These are phyloP conservation scores for Bombus soroeensis DNA, from an alignment of 1,140 invertebrate genomes.

Conservation along the genomic window DNA sequence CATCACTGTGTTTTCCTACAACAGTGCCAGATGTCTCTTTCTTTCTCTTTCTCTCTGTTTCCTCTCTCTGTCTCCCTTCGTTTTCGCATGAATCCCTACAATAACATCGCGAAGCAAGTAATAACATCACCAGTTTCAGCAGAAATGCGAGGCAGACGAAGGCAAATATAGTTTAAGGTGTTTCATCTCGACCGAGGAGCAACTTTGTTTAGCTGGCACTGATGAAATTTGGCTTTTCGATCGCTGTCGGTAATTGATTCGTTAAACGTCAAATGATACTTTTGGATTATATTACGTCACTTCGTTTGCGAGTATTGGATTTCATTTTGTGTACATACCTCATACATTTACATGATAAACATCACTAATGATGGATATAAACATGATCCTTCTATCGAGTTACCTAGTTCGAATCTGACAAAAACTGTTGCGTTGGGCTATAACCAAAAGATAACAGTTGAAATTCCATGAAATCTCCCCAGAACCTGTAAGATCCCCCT, in stretches of 20 bases:
- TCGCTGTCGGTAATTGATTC: neutral
- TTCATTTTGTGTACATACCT: neutral
- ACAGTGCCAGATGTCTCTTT: neutral
- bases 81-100: constrained; percentile 1
- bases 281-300: neutral
- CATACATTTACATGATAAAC: neutral
- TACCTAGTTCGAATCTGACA: too few species aligned
- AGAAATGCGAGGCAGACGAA: neutral
- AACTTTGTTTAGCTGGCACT: neutral
- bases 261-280: neutral
- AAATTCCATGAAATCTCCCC: too few species aligned
- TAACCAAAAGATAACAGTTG: too few species aligned
- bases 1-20: neutral
- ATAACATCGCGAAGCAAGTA: constrained; percentile 34
- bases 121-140: constrained; percentile 7
- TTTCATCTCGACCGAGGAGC: neutral
- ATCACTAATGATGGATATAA: too few species aligned
- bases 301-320: neutral
- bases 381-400: too few species aligned
- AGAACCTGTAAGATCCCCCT: too few species aligned
- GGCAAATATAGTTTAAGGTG: neutral
- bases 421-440: too few species aligned
- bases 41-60: neutral
- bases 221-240: neutral
- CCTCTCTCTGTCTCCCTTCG: neutral